Conservation (phyloP, 2,888 invertebrate species). For the Cabera pusaria region DNA sequence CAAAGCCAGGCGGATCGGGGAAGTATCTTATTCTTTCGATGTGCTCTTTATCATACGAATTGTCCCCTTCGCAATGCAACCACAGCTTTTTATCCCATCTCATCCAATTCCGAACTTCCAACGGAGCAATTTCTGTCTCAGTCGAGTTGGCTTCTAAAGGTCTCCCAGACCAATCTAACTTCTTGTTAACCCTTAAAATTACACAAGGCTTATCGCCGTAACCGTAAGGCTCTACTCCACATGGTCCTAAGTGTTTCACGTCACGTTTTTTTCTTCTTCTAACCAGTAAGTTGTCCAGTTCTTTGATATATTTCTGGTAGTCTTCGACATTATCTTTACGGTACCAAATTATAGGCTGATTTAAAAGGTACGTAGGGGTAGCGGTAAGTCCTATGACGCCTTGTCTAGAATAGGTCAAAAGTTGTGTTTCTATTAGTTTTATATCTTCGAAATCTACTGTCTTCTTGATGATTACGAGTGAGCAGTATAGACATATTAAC, state of each 20-base stretch:
- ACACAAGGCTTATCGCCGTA: constrained; percentile 66
- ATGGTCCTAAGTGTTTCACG: constrained; percentile 54
- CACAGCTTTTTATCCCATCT: constrained; percentile 50
- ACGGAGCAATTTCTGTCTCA: constrained; percentile 41
- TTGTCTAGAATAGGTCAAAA: constrained; percentile 47
- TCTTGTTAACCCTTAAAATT: constrained; percentile 64
- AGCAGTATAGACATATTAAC: constrained; percentile 49
- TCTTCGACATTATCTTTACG: constrained; percentile 43
- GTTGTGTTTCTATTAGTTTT: constrained; percentile 39
- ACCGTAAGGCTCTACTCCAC: constrained; percentile 60
- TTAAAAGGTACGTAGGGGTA: constrained; percentile 52
- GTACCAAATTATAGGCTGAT: constrained; percentile 62
- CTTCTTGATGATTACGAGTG: constrained; percentile 47
- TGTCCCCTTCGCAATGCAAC: constrained; percentile 60
- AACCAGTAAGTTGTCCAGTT: constrained; percentile 51
- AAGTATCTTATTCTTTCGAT: constrained; percentile 61
- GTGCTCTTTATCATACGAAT: constrained; percentile 67
- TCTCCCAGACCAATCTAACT: constrained; percentile 57
- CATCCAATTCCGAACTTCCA: constrained; percentile 53
- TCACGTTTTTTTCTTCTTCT: constrained; percentile 45
- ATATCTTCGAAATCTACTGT: constrained; percentile 34
- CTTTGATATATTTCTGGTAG: constrained; percentile 56
- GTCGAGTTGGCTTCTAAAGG: constrained; percentile 49
- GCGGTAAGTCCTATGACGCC: constrained; percentile 65
- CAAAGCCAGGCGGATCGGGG: constrained; percentile 69